Evolutionary conservation across 2,888 invertebrate genomes (phyloP).

Genomic region (Leuctra nigra): DNA sequence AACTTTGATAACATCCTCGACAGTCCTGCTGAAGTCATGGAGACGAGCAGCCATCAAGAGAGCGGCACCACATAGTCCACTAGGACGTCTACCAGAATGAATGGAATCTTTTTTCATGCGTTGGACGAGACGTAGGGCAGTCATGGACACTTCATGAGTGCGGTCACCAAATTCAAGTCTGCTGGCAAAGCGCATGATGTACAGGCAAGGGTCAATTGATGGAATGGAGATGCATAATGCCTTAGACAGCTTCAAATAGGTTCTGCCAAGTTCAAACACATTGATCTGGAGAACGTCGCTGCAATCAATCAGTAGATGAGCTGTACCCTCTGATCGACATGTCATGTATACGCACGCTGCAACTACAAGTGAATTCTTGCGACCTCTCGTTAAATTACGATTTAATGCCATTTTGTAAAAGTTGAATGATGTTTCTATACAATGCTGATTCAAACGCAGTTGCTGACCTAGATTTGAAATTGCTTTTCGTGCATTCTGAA

Average conservation of each 20-base stretch:
- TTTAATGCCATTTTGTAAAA: constrained; percentile 89
- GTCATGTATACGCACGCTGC: constrained; percentile 98
- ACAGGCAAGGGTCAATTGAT: constrained; percentile 89
- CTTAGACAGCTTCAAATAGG: constrained; percentile 82
- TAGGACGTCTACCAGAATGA: constrained; percentile 91
- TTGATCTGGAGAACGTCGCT: constrained; percentile 96
- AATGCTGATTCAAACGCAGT: constrained; percentile 78
- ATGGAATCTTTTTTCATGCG: constrained; percentile 98
- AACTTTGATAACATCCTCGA: constrained; percentile 84
- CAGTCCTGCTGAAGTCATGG: constrained; percentile 83
- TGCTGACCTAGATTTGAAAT: constrained; percentile 83
- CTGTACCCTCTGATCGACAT: constrained; percentile 89
- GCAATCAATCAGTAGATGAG: constrained; percentile 93
- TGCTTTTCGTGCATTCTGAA: constrained; percentile 79
- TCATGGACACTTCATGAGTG: constrained; percentile 91
- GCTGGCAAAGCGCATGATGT: constrained; percentile 90
- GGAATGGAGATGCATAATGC: constrained; percentile 87
- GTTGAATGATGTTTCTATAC: constrained; percentile 87
- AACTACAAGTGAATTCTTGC: constrained; percentile 83
- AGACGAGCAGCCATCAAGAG: constrained; percentile 88
- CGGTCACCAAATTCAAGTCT: constrained; percentile 87
- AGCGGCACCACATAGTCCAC: constrained; percentile 97
- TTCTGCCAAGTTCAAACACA: constrained; percentile 90
- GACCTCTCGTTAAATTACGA: constrained; percentile 80
- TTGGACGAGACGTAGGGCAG: constrained; percentile 87